Percentiles rank a stretch among this genome's conserved stretches.
phyloP scores from a whole-genome alignment of 2,113 vertebrate genomes.

The Sylvietta virens region DNA sequence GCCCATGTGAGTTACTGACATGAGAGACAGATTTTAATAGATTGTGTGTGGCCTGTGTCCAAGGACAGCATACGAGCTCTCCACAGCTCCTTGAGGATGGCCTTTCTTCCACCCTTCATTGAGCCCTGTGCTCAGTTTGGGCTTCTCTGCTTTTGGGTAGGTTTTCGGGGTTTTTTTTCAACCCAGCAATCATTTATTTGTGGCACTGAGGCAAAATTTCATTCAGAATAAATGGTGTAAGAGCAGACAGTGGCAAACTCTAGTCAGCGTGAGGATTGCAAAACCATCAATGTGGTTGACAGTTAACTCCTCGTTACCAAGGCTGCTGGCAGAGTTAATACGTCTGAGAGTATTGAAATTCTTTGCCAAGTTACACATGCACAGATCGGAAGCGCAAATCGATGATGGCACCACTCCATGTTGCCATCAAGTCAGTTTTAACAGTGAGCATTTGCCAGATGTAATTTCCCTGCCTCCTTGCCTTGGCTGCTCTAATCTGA shows the following conservation, averaged over 20 bases:
- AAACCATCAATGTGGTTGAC: not conserved
- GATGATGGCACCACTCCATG: not conserved
- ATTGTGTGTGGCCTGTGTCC: not conserved
- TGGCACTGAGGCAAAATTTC: not conserved
- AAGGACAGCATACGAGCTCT: not conserved
- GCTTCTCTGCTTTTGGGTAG: not conserved
- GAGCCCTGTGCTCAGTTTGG: not conserved
- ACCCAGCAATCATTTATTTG: not conserved
- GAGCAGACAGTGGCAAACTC: not conserved
- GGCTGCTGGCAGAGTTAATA: not conserved
- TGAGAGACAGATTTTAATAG: slow-evolving; percentile 15
- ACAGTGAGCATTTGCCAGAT: not conserved
- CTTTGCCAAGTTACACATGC: not conserved
- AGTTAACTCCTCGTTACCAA: not conserved
- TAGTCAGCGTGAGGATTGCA: not conserved
- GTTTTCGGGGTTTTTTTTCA: not conserved
- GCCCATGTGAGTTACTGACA: slow-evolving; percentile 8
- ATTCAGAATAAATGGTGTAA: not conserved
- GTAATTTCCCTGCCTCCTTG: not conserved
- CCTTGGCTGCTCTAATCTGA: not conserved
- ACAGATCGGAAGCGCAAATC: not conserved
- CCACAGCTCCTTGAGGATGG: not conserved
- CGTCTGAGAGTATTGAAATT: not conserved
- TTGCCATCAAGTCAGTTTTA: not conserved
- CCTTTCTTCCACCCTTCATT: not conserved